phyloP scores from a whole-genome alignment of 2,888 invertebrate genomes.

The Magallana nippona region DNA sequence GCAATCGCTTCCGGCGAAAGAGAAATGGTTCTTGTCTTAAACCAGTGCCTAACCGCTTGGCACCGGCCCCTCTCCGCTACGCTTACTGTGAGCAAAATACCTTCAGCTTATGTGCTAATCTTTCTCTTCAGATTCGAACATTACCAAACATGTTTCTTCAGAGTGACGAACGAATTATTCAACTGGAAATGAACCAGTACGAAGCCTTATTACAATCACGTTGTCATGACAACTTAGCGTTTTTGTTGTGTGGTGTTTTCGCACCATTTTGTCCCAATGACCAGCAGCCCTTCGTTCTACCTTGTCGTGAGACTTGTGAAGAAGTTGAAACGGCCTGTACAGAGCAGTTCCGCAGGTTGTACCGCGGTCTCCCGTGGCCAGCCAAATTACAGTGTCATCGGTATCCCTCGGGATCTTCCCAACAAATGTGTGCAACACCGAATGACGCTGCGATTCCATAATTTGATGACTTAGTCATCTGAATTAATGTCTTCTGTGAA shows the following conservation, averaged over 20 bases:
- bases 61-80: background rate
- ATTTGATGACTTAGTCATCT: background rate
- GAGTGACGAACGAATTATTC: slow-evolving; percentile 58
- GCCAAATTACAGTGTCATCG: slow-evolving; percentile 74
- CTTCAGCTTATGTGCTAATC: slow-evolving; percentile 62
- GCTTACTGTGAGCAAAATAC: slow-evolving; percentile 63
- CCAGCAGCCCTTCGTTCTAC: slow-evolving; percentile 60
- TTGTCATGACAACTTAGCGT: slow-evolving; percentile 62
- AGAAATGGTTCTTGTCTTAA: slow-evolving; percentile 29
- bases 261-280: slow-evolving; percentile 64
- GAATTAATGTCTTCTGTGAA: background rate
- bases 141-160: slow-evolving; percentile 73
- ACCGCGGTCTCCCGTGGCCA: slow-evolving; percentile 70
- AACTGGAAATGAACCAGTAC: slow-evolving; percentile 64
- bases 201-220: slow-evolving; percentile 57
- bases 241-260: slow-evolving; percentile 70
- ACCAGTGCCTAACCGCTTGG: background rate
- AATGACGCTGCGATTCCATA: slow-evolving; percentile 48
- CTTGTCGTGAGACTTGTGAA: slow-evolving; percentile 70
- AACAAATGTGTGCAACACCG: slow-evolving; percentile 60
- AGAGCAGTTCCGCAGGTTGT: slow-evolving; percentile 52
- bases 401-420: slow-evolving; percentile 54
- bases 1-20: slow-evolving; percentile 25
- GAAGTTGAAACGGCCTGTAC: slow-evolving; percentile 60
- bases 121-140: slow-evolving; percentile 63